Base-by-base conservation (phyloP, 2,113 vertebrate genomes). In the Protomyctophum bolini region DNA sequence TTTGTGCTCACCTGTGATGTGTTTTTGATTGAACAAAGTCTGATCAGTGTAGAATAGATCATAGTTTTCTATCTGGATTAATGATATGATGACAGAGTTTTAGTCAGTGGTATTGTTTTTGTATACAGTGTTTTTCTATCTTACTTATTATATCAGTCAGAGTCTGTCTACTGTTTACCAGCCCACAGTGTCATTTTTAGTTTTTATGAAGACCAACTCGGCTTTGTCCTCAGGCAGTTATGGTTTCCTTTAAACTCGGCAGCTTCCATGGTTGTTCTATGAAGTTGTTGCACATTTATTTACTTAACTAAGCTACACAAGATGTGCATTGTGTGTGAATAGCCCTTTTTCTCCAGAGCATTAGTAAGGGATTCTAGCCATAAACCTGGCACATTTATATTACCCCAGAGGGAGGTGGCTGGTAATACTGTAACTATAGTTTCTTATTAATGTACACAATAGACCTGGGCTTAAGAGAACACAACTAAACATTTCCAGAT, bases 121-220 rank as follows among this genome's bases (percentile, higher is more conserved):
- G 52, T 76, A 74, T 68, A 63, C 61, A 33, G 7, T 12, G 58
- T 46, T 14, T 66, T 7, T 28, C 55, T 57, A 6, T 15, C 4
- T 70, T 68, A 58, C 64, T 6, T n/a, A 55, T 45, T n/a, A 55
- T 45, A 72, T 14, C 2, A 12, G 9, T 41, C 10, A 8, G 8
- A 50, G 64, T 65, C 61, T 72, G 67, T 78, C 29, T 62, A 80
- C 50, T 72, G 68, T 83, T 84, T 78, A 79, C 58, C 57, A 79
- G 66, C 66, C 65, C 70, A 62, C 50, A 80, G 69, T 51, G 63
- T 76, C 74, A 85, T 85, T 82, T 67, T 63, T 48, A 73, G 71
- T 63, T 84, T 87, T 90, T 83, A 87, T 81, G 76, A 79, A 82
- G 83, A 88, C 86, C 86, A 83, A 80, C 80, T 83, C 60, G 1